phyloP scores from a whole-genome alignment of 2,113 vertebrate species.

The Ameiurus melas region DNA sequence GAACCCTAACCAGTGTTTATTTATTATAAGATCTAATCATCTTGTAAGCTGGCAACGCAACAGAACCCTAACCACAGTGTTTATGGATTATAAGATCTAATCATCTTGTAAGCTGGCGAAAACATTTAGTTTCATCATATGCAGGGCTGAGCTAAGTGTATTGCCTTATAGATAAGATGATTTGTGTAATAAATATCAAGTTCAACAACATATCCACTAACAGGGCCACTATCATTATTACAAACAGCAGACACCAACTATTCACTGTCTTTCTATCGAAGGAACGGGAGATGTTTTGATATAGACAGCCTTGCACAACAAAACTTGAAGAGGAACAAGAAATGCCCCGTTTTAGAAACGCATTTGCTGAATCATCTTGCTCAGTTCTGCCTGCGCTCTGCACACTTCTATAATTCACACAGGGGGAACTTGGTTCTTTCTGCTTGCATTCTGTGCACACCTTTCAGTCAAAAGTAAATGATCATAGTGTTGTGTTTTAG shows the following conservation, averaged over 20 bases:
- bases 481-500: background rate
- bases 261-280: background rate
- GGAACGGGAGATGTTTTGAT: background rate
- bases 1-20: background rate
- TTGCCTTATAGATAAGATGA: background rate
- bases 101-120: background rate
- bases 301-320: conserved; percentile 5
- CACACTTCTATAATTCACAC: conserved; percentile 24
- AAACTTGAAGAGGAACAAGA: conserved; percentile 17
- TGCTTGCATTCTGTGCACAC: background rate
- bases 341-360: conserved; percentile 30
- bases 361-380: conserved; percentile 41
- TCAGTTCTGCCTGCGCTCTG: conserved; percentile 38
- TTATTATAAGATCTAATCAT: background rate
- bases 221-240: background rate
- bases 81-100: background rate
- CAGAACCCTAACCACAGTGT: background rate
- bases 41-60: background rate
- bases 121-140: background rate
- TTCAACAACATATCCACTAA: background rate
- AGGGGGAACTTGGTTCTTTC: background rate
- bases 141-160: background rate
- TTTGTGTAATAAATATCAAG: background rate
- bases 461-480: background rate
- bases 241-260: background rate